These are phyloP conservation scores for Orestias chungarensis DNA, from an alignment of 2,797 vertebrate genomes.

Conservation along the genomic window DNA sequence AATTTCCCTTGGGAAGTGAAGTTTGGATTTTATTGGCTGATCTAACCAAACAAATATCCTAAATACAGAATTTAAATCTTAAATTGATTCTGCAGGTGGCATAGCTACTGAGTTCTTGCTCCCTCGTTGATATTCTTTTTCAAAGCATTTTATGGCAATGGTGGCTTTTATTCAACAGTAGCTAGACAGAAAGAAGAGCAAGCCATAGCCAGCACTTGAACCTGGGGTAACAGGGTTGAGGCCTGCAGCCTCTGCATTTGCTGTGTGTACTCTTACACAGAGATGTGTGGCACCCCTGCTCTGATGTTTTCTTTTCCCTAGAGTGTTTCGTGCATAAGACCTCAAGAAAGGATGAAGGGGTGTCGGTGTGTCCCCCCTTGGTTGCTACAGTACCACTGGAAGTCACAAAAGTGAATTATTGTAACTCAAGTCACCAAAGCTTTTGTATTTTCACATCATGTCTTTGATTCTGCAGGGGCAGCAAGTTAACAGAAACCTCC, in stretches of 20 bases:
- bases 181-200: no score
- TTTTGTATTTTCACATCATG: conserved; percentile 1
- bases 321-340: no score
- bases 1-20: background rate
- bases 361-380: background rate
- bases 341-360: background rate
- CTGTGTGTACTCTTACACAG: no score
- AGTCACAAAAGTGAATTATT: conserved; percentile 7
- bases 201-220: no score
- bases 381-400: background rate
- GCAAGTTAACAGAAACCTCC: conserved; percentile 1
- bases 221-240: no score
- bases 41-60: background rate
- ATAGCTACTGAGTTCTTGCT: background rate
- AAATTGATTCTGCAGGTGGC: background rate
- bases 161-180: no score
- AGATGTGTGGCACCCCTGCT: no score
- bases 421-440: background rate
- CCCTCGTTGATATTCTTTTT: background rate
- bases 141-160: no score
- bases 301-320: background rate
- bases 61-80: background rate
- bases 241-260: no score
- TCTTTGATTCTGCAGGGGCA: conserved; percentile 5
- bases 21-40: background rate